Percentiles rank a stretch among this genome's conserved stretches.
Evolutionary conservation across 2,797 vertebrate genomes (phyloP).

Genomic region (Choloepus didactylus): DNA sequence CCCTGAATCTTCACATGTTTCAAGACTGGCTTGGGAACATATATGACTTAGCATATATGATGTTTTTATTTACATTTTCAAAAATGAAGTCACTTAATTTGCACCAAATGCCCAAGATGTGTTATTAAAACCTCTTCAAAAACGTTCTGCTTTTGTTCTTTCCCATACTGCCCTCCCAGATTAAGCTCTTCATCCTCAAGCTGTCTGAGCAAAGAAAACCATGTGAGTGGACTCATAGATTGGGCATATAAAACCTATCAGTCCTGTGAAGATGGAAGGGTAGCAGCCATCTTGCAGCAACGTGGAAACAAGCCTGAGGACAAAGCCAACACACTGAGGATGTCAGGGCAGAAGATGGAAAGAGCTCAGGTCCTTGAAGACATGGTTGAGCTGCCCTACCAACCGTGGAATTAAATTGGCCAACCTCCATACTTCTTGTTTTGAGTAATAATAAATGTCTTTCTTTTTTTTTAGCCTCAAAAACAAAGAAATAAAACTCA

Average conservation of each 20-base stretch:
- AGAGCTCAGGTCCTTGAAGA: not conserved
- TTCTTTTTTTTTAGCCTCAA: not conserved
- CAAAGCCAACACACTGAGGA: not conserved
- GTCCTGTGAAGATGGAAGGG: not conserved
- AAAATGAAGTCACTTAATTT: conserved; percentile 27
- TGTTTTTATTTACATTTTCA: not conserved
- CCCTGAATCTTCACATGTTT: not conserved
- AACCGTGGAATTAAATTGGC: not conserved
- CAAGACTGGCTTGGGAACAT: conserved; percentile 15
- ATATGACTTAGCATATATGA: not conserved
- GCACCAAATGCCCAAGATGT: not conserved
- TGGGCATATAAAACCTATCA: not conserved
- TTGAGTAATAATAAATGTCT: not conserved
- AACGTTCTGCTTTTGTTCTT: not conserved
- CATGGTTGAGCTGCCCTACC: not conserved
- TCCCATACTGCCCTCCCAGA: not conserved
- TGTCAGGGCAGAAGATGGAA: accelerated
- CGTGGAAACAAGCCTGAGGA: not conserved
- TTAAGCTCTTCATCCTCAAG: not conserved
- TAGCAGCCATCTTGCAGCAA: not conserved
- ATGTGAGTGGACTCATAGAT: not conserved
- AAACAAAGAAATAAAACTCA: not conserved
- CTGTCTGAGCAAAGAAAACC: not conserved
- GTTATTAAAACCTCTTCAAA: conserved; percentile 31
- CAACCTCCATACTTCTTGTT: not conserved